Evolutionary conservation across 2,113 vertebrate genomes (phyloP), one percentile per base, ranked within the genome.

Genomic region (Sorex araneus): DNA sequence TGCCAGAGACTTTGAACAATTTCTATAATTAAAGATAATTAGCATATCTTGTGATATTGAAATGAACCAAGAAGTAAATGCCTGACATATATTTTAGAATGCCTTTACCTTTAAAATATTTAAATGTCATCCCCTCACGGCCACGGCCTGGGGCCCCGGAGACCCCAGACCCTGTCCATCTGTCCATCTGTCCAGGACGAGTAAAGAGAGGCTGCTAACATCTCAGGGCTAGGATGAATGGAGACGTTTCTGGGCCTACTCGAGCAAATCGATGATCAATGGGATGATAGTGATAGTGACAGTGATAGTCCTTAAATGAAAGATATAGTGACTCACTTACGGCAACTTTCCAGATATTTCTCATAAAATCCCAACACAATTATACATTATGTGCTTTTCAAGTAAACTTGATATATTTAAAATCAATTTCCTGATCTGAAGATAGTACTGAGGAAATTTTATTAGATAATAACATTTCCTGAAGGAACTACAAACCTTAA

Each of bases 331-430:
- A 82, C 4, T 54, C 12, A 70, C 28, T 40, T 0, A 40, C 25
- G 21, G 8, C 69, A 54, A 54, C 13, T 86, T 66, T 78, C 89
- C 34, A 63, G 28, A 66, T 78, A 82, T 73, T 88, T 73, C 30
- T 93, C 3, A 47, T 76, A 66, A 84, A 92, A 60, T 69, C 6
- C 18, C 32, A 83, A n/a, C 4, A 23, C 13, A 67, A 47, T 32
- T 80, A 45, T n/a, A 60, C 0, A 30, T 6, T 71, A 50, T 40
- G 25, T 64, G 2, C 70, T 70, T 84, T 84, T 6, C 4, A 74
- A 63, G 43, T 90, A 43, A 90, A 79, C 0, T 1, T 85, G 6
- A 76, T 73, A 66, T 4, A 28, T 64, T 74, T 40, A 2, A 93
- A 34, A 80, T 84, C 30, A 92, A n/a, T 8, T 57, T 70, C 66